Base-by-base conservation (phyloP, 2,113 vertebrate genomes). In the Larimichthys polyactis region DNA sequence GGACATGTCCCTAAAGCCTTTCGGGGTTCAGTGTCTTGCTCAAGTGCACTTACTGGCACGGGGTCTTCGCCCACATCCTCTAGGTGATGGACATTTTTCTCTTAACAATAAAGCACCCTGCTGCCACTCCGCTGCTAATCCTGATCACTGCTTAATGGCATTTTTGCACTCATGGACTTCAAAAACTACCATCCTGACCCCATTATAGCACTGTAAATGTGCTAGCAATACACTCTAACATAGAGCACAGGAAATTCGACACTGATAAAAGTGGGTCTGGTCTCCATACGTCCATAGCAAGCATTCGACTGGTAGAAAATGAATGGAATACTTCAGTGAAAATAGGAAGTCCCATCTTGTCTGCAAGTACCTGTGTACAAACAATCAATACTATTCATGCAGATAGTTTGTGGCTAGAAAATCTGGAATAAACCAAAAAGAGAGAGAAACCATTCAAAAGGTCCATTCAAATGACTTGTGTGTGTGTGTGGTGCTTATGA, bases 141-240 rank as follows among this genome's bases (percentile, higher is more conserved):
- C 58, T 29, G 66, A 70, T 78, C 62, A 69, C 78, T 52, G 76
- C 65, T 79, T 48, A 58, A 85, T 87, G 79, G 86, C 81, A 64
- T 81, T 44, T 76, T 74, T 71, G 60, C 71, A 75, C 77, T 83
- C 64, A 10, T 67, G 48, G 85, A 70, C 69, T 70, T 64, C 73
- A 51, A 11, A 11, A 64, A 12, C 68, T 63, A 72, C 77, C 78
- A 32, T 59, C 73, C 71, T 75, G 71, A 71, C 71, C 84, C 75
- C 58, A 65, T 72, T 85, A 88, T 40, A 97, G 97, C 98, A 98
- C 97, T 80, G 83, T 86, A 94, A 97, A 96, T 67, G 97, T 97
- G 97, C 98, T 91, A 83, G 94, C 84, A 88, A 96, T 77, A 95
- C 95, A 98, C 98, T 99, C 98, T 99, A 99, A 99, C 96, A 95